Evolutionary conservation across 2,797 vertebrate species (phyloP).

Genomic region (Clarias laeviceps): DNA sequence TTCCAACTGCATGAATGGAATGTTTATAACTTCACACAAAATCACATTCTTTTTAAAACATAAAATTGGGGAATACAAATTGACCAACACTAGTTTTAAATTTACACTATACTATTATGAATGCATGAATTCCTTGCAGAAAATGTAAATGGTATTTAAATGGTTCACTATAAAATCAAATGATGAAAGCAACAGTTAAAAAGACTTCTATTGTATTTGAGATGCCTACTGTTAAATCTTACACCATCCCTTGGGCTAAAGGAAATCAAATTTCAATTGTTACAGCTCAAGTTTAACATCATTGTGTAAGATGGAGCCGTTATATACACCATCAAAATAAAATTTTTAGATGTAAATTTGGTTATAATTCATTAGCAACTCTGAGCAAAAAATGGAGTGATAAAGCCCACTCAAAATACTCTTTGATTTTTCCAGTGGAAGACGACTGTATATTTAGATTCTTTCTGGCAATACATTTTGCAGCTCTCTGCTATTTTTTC

Average conservation of each 20-base stretch:
- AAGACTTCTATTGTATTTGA: neutral
- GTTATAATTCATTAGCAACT: slow-evolving; percentile 10
- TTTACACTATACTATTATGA: neutral
- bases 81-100: neutral
- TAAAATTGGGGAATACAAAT: neutral
- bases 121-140: neutral
- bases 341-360: neutral
- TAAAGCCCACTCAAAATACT: slow-evolving; percentile 10
- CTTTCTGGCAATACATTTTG: slow-evolving; percentile 16
- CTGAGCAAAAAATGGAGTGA: neutral
- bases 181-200: neutral
- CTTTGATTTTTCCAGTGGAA: neutral
- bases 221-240: slow-evolving; percentile 1
- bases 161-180: neutral
- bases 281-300: neutral
- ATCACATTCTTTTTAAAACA: neutral
- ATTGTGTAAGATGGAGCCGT: neutral
- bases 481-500: slow-evolving; percentile 10
- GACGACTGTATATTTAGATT: slow-evolving; percentile 15
- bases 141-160: neutral
- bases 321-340: neutral
- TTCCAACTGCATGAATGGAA: neutral
- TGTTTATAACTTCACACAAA: slow-evolving; percentile 25
- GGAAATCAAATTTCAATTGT: neutral
- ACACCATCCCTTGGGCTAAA: neutral